Base-by-base conservation (phyloP, 1,140 invertebrate genomes). In the Drepana arcuata region DNA sequence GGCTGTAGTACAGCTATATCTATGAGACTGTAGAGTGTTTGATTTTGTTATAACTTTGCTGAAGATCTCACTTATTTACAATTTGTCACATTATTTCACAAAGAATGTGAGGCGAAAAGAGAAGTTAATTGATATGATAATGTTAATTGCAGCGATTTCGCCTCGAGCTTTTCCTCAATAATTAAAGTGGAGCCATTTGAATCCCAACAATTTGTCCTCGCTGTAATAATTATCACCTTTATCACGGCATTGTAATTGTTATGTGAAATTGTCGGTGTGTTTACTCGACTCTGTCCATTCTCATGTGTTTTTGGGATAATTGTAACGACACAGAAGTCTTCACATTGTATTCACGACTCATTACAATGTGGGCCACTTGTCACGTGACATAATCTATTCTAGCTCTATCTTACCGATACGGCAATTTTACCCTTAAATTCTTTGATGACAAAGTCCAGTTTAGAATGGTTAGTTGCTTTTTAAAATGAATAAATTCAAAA, bases 331-430 rank as follows among this genome's bases (percentile, higher is more conserved):
- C 37, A 48, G 26, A 36, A 45, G 24, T 36, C 16, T 16, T 37
- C 18, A 36, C 30, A 42, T 41, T 39, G 43, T 47, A 40, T 32
- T 41, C 27, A 41, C 49, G 27, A 34, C 26, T 36, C 37, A 41
- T 43, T 52, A 45, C 41, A 56, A 58, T 37, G 36, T 62, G 47
- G 47, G 58, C 44, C 57, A 66, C 62, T 71, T 75, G 74, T 74
- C 69, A 70, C 52, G 48, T 52, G 56, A 73, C 65, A 68, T 69
- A 71, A 58, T 43, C 55, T 60, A 60, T 70, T 69, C 70, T n/a
- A n/a, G n/a, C n/a, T n/a, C n/a, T n/a, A n/a, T n/a, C n/a, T n/a
- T n/a, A n/a, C n/a, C n/a, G n/a, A n/a, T n/a, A n/a, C n/a, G n/a
- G n/a, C n/a, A n/a, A n/a, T n/a, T n/a, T n/a, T n/a, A n/a, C n/a